phyloP scores from a whole-genome alignment of 2,113 vertebrate genomes.

The Tetrao urogallus region DNA sequence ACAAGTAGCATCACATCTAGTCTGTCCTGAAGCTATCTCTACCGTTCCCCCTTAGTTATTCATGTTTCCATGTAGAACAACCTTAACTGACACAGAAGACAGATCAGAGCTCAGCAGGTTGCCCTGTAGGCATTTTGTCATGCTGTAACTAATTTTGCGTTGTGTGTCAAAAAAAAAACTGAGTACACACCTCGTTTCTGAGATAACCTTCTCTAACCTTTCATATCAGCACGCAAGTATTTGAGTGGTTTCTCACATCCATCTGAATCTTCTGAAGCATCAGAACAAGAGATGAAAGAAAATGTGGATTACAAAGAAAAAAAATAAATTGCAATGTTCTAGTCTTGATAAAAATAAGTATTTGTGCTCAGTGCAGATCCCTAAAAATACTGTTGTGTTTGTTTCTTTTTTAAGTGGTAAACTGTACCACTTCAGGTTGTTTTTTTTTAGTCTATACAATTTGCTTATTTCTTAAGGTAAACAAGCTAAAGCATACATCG shows the following conservation, averaged over 20 bases:
- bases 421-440: not conserved
- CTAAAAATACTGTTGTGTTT: slow-evolving; percentile 23
- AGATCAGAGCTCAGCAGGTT: not conserved
- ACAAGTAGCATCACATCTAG: not conserved
- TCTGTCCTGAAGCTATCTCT: not conserved
- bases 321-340: slow-evolving; percentile 24
- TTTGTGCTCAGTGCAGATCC: slow-evolving; percentile 4
- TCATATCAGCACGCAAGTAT: not conserved
- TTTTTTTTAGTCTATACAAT: slow-evolving; percentile 11
- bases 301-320: not conserved
- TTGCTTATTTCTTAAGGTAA: slow-evolving; percentile 30
- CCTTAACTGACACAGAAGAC: not conserved
- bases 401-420: slow-evolving; percentile 41
- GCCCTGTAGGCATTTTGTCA: not conserved
- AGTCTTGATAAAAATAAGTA: slow-evolving; percentile 2
- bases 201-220: slow-evolving; percentile 33
- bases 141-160: not conserved
- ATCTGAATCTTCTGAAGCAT: not conserved
- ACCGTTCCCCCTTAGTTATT: not conserved
- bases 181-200: not conserved
- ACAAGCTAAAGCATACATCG: slow-evolving; percentile 1
- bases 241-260: not conserved
- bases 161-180: not conserved
- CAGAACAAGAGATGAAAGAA: slow-evolving; percentile 28
- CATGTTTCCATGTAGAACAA: not conserved